Base-by-base conservation (phyloP, 2,888 invertebrate genomes). In the Spodoptera picta region DNA sequence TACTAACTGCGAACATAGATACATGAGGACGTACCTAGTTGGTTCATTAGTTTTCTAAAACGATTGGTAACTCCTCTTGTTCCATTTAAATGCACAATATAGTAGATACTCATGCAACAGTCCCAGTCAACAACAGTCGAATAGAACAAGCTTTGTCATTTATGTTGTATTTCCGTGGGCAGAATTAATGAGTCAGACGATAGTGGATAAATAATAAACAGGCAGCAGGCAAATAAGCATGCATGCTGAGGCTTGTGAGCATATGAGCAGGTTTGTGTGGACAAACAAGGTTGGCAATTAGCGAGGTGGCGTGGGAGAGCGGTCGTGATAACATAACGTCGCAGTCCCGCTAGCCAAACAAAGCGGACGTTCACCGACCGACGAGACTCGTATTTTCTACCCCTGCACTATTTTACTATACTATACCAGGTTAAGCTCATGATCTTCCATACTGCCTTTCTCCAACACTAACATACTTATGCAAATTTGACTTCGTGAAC, bases 271-370 rank as follows among this genome's bases (percentile, higher is more conserved):
- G 76, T 79, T 69, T 55, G 63, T 77, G 70, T 73, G 61, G 64
- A 65, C 76, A 84, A 83, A 83, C 83, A 82, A 84, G 84, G 75
- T 72, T 70, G 70, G 79, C 82, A 87, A 87, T 87, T 85, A 87
- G 79, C 81, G 73, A 65, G 73, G 80, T 77, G 82, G 81, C 82
- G 84, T 83, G 83, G 81, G 84, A 82, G 83, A 80, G 66, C 59
- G 59, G 44, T 67, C 69, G 68, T 75, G 72, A 62, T 75, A 69
- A 73, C 65, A 66, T 74, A 72, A 69, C 74, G 77, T 74, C 61
- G 56, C 64, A 64, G 85, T 88, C 84, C 90, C 90, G 90, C 90
- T 90, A 90, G 64, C 78, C 88, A 89, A 90, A 90, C 87, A 89
- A 75, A 72, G 75, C 81, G 86, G 86, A 73, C 87, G 77, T 85